These are phyloP conservation scores for Synergus gifuensis DNA, from an alignment of 2,888 invertebrate species.

Conservation along the genomic window DNA sequence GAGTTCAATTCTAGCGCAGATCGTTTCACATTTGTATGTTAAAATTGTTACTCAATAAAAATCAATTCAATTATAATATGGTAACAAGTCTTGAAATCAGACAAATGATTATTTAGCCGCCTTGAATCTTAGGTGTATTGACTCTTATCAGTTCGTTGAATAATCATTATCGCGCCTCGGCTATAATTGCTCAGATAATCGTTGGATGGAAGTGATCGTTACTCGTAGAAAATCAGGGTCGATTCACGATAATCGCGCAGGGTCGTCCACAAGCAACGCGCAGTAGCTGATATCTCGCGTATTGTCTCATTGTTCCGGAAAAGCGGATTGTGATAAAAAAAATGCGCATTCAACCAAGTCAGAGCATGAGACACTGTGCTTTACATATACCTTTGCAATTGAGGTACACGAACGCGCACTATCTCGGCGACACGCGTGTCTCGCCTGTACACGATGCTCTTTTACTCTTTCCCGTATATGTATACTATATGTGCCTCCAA, in stretches of 20 bases:
- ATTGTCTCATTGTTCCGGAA: constrained; percentile 72
- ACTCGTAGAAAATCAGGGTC: constrained; percentile 57
- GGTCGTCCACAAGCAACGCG: constrained; percentile 50
- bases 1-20: background rate
- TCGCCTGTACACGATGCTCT: constrained; percentile 47
- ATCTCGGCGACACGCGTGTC: constrained; percentile 46
- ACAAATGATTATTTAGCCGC: background rate
- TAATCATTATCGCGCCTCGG: background rate
- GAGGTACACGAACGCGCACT: constrained; percentile 2
- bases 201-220: constrained; percentile 43
- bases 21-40: background rate
- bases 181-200: constrained; percentile 16
- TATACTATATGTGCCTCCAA: constrained; percentile 45
- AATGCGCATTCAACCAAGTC: constrained; percentile 41
- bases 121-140: background rate
- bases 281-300: constrained; percentile 53
- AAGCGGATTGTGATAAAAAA: constrained; percentile 61
- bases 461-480: constrained; percentile 52
- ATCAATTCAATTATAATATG: background rate
- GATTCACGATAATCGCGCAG: constrained; percentile 56
- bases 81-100: background rate
- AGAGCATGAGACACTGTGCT: constrained; percentile 48
- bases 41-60: background rate
- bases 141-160: background rate
- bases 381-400: constrained; percentile 47